Percentiles rank a stretch among this genome's conserved stretches.
Evolutionary conservation across 2,797 vertebrate genomes (phyloP).

Genomic region (Peromyscus aztecus): DNA sequence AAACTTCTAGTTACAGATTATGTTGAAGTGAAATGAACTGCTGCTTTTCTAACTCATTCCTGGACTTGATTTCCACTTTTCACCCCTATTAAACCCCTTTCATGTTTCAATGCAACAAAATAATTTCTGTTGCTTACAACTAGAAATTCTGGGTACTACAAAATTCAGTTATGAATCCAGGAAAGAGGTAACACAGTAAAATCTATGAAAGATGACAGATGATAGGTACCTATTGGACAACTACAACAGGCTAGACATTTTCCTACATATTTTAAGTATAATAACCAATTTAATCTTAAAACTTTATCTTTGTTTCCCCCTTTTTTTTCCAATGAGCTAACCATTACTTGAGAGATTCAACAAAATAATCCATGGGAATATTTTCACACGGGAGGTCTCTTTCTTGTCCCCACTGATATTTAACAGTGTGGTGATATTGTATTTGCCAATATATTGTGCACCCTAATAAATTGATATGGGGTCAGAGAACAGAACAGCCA

Average conservation of each 20-base stretch:
- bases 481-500: too few species aligned
- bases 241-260: neutral
- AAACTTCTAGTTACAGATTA: neutral
- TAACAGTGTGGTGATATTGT: too few species aligned
- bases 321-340: neutral
- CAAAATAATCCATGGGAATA: neutral
- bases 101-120: neutral
- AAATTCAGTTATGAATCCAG: neutral
- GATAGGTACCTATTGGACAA: neutral
- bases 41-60: neutral
- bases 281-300: neutral
- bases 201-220: neutral
- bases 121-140: slow-evolving; percentile 9
- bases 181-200: neutral
- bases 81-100: neutral
- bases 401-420: neutral
- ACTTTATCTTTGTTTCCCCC: neutral
- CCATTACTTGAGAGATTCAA: neutral
- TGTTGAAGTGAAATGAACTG: neutral
- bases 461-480: too few species aligned
- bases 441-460: too few species aligned
- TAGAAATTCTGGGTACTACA: neutral
- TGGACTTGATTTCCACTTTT: neutral
- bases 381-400: neutral
- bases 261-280: neutral